Conservation (phyloP, 2,113 vertebrate species). For the Odocoileus hemionus region DNA sequence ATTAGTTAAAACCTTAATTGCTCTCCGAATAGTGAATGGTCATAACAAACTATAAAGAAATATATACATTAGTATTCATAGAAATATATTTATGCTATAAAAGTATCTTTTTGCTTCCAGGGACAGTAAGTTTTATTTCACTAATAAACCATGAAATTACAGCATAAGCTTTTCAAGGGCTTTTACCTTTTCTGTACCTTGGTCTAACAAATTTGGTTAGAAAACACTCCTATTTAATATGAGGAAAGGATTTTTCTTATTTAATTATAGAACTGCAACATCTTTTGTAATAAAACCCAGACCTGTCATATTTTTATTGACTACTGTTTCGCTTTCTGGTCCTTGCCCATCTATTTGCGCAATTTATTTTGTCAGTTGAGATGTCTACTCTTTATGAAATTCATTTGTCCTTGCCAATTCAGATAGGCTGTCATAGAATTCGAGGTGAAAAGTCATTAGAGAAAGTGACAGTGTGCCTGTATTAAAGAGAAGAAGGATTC, state of each 20-base stretch:
- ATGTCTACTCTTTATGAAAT: background rate
- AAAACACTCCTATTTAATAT: background rate
- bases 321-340: background rate
- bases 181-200: background rate
- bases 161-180: background rate
- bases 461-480: background rate
- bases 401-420: background rate
- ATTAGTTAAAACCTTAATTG: conserved; percentile 21
- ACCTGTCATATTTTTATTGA: background rate
- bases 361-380: background rate
- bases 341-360: background rate
- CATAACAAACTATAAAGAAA: background rate
- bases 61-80: background rate
- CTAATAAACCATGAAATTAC: background rate
- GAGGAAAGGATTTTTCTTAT: background rate
- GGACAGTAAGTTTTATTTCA: background rate
- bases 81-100: background rate
- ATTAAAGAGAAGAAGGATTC: background rate
- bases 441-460: background rate
- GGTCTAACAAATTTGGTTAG: background rate
- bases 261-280: background rate
- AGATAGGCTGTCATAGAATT: background rate
- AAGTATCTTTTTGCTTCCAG: background rate
- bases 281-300: background rate
- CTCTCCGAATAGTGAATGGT: background rate